Conservation (phyloP, 2,113 vertebrate genomes). For the Rutilus rutilus region DNA sequence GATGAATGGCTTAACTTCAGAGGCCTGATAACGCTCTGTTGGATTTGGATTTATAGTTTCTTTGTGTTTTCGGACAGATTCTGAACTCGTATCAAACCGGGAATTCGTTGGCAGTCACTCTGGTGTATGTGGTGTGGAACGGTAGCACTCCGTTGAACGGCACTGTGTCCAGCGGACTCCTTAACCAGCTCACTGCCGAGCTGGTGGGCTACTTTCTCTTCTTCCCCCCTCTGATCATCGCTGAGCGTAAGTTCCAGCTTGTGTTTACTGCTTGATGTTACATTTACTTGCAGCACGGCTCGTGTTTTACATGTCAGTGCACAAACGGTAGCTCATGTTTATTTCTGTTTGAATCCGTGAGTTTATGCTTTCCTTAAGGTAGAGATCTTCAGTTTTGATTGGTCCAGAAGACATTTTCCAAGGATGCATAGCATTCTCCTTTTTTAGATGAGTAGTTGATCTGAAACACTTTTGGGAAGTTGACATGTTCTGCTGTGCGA, state of each 20-base stretch:
- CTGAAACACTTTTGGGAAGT: background rate
- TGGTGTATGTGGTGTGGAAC: constrained; percentile 93
- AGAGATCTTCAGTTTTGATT: background rate
- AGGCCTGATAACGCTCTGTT: background rate
- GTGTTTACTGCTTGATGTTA: constrained; percentile 3
- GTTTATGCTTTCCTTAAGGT: background rate
- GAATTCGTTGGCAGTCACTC: constrained; percentile 83
- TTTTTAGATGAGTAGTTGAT: background rate
- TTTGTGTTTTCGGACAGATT: constrained; percentile 77
- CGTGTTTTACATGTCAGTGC: background rate
- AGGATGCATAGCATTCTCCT: background rate
- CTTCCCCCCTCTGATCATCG: constrained; percentile 92
- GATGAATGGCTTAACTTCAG: background rate
- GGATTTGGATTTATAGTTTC: background rate
- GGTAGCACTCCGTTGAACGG: constrained; percentile 87
- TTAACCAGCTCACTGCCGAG: constrained; percentile 93
- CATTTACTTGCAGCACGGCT: background rate
- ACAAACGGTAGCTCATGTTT: background rate
- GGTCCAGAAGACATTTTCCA: background rate
- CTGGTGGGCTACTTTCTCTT: constrained; percentile 96
- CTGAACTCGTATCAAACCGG: constrained; percentile 83
- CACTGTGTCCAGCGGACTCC: constrained; percentile 88
- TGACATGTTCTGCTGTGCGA: background rate
- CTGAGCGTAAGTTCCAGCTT: constrained; percentile 86
- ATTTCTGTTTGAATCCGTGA: background rate